Evolutionary conservation across 2,113 vertebrate genomes (phyloP).

Genomic region (Xenotilapia longispinis): DNA sequence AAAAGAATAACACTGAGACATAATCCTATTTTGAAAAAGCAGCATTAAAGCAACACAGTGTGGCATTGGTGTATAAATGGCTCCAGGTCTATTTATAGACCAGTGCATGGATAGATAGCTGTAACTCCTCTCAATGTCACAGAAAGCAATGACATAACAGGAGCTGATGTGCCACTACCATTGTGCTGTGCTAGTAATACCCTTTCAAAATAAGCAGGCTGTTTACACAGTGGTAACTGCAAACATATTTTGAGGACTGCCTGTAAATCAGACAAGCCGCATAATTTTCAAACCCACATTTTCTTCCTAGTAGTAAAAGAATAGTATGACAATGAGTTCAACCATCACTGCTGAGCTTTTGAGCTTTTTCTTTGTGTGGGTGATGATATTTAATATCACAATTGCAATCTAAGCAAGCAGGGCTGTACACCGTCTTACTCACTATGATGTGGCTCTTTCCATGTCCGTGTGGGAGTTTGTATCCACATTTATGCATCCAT

Average conservation of each 20-base stretch:
- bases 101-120: conserved; percentile 6
- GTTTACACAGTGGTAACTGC: neutral
- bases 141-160: conserved; percentile 22
- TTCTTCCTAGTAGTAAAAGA: neutral
- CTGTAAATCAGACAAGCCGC: neutral
- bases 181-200: neutral
- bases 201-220: neutral
- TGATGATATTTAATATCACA: neutral
- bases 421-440: neutral
- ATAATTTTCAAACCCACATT: neutral
- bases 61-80: conserved; percentile 49
- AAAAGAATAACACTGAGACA: neutral
- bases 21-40: neutral
- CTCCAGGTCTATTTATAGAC: conserved; percentile 55
- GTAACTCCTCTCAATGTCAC: conserved; percentile 42
- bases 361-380: neutral
- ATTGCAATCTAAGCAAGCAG: neutral
- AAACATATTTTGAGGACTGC: neutral
- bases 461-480: conserved; percentile 15
- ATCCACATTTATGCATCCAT: neutral
- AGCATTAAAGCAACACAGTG: neutral
- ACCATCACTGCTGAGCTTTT: neutral
- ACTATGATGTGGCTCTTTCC: neutral
- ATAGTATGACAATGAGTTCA: neutral
- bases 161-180: neutral